Evolutionary conservation across 2,113 vertebrate genomes (phyloP).

Genomic region (Tachysurus fulvidraco): DNA sequence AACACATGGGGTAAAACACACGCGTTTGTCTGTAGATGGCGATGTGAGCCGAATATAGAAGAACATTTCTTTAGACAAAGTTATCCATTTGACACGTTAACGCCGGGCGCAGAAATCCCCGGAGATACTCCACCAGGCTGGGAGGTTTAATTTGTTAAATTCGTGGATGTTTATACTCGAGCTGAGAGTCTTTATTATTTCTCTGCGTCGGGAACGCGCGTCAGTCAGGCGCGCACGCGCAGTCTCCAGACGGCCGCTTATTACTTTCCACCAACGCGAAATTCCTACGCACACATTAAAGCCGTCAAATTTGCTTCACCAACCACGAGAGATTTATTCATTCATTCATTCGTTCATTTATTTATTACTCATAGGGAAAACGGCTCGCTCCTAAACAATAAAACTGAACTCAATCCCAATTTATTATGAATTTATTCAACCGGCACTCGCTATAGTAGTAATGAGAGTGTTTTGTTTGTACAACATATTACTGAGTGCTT

Average conservation of each 20-base stretch:
- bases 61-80: constrained; percentile 33
- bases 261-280: constrained; percentile 51
- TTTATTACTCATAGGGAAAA: not conserved
- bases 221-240: constrained; percentile 54
- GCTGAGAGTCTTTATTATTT: constrained; percentile 52
- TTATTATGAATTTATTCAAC: constrained; percentile 58
- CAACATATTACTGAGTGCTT: constrained; percentile 14
- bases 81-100: constrained; percentile 48
- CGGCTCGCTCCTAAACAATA: constrained; percentile 44
- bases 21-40: constrained; percentile 78
- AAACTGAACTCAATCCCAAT: constrained; percentile 51
- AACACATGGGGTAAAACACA: not conserved
- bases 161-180: constrained; percentile 50
- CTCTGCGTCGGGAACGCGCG: constrained; percentile 45
- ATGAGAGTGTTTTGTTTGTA: constrained; percentile 55
- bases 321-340: constrained; percentile 62
- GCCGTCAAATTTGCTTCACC: constrained; percentile 61
- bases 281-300: constrained; percentile 61
- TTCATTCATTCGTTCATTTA: too few species aligned
- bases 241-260: constrained; percentile 50
- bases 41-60: constrained; percentile 70
- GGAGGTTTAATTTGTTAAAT: constrained; percentile 47
- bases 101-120: constrained; percentile 28
- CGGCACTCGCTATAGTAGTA: constrained; percentile 51
- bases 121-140: constrained; percentile 34